These are phyloP conservation scores for Ips nitidus DNA, from an alignment of 1,140 invertebrate species.

Conservation along the genomic window DNA sequence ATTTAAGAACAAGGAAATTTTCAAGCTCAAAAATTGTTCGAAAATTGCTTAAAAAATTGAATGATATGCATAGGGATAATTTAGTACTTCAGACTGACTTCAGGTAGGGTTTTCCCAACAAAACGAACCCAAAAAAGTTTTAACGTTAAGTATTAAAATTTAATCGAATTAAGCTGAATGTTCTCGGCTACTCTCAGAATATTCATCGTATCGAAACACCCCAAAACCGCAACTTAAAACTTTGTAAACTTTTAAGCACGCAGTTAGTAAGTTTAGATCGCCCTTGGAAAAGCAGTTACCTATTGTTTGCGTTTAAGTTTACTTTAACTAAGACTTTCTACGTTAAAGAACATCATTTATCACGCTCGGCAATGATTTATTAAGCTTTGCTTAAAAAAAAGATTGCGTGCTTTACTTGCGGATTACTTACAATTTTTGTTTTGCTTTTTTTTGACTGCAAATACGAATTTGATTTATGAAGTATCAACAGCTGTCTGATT, in stretches of 20 bases:
- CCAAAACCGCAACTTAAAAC: conserved; percentile 22
- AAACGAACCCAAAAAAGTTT: too few relatives aligned
- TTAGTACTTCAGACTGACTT: too few relatives aligned
- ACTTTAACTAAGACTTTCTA: conserved; percentile 10
- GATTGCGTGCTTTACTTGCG: background rate
- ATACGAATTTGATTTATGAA: background rate
- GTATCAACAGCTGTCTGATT: background rate
- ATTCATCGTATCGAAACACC: conserved; percentile 15
- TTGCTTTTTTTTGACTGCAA: background rate
- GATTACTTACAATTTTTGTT: background rate
- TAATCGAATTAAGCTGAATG: too few relatives aligned
- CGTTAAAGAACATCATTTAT: conserved; percentile 10
- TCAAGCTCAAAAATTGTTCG: too few relatives aligned
- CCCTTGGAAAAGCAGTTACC: conserved; percentile 24
- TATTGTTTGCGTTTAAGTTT: conserved; percentile 30
- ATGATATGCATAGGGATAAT: too few relatives aligned
- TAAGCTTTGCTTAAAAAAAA: background rate
- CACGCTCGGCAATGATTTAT: conserved; percentile 6
- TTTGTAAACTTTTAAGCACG: conserved; percentile 30
- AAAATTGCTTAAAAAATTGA: too few relatives aligned
- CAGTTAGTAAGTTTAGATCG: conserved; percentile 32
- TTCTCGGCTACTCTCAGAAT: background rate
- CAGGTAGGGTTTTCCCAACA: too few relatives aligned
- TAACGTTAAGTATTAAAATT: too few relatives aligned
- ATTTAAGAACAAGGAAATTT: too few relatives aligned